Evolutionary conservation across 1,140 invertebrate genomes (phyloP).

Genomic region (Thaumatotibia leucotreta): DNA sequence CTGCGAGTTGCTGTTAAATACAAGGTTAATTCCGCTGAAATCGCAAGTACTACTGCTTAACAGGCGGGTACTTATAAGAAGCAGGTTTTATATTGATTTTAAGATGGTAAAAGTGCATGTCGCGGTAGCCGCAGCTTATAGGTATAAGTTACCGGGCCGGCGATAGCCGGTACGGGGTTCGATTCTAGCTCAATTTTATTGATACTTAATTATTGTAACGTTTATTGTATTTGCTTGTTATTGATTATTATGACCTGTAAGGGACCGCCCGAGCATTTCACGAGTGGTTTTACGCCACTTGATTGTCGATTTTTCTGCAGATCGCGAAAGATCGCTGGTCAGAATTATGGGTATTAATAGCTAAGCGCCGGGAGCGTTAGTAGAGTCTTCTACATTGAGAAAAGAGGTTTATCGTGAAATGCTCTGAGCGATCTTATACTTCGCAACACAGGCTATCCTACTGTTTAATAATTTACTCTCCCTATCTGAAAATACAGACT

Average conservation of each 20-base stretch:
- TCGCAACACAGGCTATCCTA: background rate
- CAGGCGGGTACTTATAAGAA: no score
- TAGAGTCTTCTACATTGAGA: no score
- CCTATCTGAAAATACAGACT: background rate
- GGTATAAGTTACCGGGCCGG: conserved; percentile 11
- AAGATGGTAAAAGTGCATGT: background rate
- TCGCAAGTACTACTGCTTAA: no score
- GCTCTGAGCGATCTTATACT: background rate
- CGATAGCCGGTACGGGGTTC: conserved; percentile 25
- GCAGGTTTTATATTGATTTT: no score
- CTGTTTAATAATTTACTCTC: background rate
- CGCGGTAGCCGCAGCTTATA: background rate
- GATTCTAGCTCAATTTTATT: conserved; percentile 74
- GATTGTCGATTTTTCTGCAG: background rate
- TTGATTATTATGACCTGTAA: conserved; percentile 35
- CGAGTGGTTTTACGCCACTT: background rate
- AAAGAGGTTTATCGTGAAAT: background rate
- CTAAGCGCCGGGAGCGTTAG: background rate
- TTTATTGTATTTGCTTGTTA: conserved; percentile 63
- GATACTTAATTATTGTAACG: conserved; percentile 60
- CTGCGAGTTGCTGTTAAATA: no score
- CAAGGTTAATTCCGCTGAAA: no score
- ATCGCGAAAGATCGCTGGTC: background rate
- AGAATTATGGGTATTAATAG: background rate
- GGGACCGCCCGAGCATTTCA: background rate